Percentiles rank a stretch among this genome's conserved stretches.
Conservation (phyloP, 2,888 invertebrate genomes). For the Himalopsyche japonica region DNA sequence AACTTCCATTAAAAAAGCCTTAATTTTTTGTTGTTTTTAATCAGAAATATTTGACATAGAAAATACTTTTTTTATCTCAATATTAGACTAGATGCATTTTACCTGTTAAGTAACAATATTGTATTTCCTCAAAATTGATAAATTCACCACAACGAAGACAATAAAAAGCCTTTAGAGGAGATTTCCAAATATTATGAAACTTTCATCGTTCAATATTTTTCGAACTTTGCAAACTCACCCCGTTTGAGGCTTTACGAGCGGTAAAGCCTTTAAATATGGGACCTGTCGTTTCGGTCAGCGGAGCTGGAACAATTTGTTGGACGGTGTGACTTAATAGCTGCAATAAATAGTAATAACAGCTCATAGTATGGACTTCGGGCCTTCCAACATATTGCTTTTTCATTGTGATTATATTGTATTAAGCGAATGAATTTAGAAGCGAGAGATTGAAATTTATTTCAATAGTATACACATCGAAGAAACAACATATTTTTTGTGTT, state of each 20-base stretch:
- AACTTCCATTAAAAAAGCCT: no score
- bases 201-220: background rate
- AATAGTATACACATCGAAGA: background rate
- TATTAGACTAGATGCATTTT: no score
- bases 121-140: no score
- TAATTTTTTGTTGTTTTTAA: no score
- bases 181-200: background rate
- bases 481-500: no score
- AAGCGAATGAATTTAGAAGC: background rate
- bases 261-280: background rate
- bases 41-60: no score
- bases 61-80: no score
- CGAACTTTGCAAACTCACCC: background rate
- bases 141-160: no score
- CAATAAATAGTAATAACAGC: slow-evolving; percentile 18
- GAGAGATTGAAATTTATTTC: background rate
- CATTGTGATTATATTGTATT: background rate
- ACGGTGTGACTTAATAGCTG: slow-evolving; percentile 18
- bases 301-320: slow-evolving; percentile 18
- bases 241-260: background rate
- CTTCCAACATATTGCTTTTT: background rate
- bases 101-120: no score
- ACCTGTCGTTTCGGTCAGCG: background rate
- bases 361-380: background rate
- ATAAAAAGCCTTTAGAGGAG: background rate